Conservation (phyloP, 1,140 invertebrate species). For the Stenopsyche tienmushanensis region DNA sequence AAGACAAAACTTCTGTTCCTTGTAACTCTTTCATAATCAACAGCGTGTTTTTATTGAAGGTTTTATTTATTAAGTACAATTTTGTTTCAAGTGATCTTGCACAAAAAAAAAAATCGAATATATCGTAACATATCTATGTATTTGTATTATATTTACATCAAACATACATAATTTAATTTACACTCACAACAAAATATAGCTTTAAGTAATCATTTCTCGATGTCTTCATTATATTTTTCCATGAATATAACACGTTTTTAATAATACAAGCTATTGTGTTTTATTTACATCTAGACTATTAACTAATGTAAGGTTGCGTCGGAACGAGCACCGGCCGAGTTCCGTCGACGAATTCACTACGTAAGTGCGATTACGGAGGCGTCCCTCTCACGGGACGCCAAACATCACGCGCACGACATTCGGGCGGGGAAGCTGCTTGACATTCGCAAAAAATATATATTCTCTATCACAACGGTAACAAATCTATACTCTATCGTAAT, state of each 20-base stretch:
- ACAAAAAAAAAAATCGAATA: conserved; percentile 16
- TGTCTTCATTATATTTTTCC: conserved; percentile 39
- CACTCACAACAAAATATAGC: conserved; percentile 42
- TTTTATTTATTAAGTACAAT: too few species aligned
- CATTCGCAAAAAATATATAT: conserved; percentile 18
- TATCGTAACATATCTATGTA: conserved; percentile 39
- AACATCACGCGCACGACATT: too few species aligned
- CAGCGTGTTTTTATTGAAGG: too few species aligned
- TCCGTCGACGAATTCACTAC: conserved; percentile 9
- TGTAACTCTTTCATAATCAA: too few species aligned
- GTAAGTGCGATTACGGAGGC: conserved; percentile 4
- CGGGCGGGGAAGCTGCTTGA: neutral
- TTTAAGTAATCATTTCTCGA: conserved; percentile 41
- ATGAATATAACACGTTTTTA: conserved; percentile 39
- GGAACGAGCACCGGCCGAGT: conserved; percentile 4
- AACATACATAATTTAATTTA: conserved; percentile 46
- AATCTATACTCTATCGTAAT: conserved; percentile 39
- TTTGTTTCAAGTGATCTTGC: neutral
- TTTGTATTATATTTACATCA: conserved; percentile 49
- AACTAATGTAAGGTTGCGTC: conserved; percentile 6
- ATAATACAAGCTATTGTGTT: conserved; percentile 30
- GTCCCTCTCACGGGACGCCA: too few species aligned
- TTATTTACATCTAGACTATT: conserved; percentile 39
- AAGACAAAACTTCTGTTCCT: too few species aligned
- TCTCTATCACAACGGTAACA: conserved; percentile 35